A percentile compares a stretch with the other conserved stretches of the same genome.
Evolutionary conservation across 1,140 invertebrate species (phyloP).

Genomic region (Drosophila orosa): DNA sequence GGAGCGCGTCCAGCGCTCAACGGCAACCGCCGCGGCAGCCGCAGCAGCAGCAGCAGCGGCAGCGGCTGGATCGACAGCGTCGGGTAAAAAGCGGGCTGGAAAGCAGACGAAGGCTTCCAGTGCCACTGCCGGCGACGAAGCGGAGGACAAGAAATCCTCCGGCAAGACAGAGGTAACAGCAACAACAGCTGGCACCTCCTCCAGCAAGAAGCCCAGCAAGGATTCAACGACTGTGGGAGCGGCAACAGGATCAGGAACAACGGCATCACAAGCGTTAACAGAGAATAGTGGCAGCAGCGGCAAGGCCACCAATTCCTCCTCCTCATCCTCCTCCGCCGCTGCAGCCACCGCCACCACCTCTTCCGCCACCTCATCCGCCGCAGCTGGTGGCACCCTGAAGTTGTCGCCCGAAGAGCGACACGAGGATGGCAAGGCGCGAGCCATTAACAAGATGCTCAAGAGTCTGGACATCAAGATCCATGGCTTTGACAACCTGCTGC

Average conservation of each 20-base stretch:
- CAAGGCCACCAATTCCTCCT: conserved; percentile 8
- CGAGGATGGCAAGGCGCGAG: conserved; percentile 78
- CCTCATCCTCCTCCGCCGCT: too few relatives aligned
- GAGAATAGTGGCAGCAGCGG: conserved; percentile 14
- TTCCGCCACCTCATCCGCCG: neutral
- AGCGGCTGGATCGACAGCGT: conserved; percentile 2
- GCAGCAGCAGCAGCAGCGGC: conserved; percentile 30
- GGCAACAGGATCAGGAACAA: neutral
- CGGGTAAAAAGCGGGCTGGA: conserved; percentile 57
- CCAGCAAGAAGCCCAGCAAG: conserved; percentile 38
- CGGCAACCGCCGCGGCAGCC: conserved; percentile 39
- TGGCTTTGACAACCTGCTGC: conserved; percentile 80
- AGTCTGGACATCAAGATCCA: conserved; percentile 83
- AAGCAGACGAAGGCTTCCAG: conserved; percentile 48
- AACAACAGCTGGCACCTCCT: neutral
- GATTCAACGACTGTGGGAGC: conserved; percentile 17
- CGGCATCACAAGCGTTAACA: neutral
- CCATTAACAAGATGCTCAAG: conserved; percentile 83
- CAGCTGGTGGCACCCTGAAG: conserved; percentile 5
- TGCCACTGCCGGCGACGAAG: conserved; percentile 36
- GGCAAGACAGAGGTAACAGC: conserved; percentile 12
- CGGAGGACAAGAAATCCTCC: conserved; percentile 55
- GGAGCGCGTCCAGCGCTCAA: conserved; percentile 70
- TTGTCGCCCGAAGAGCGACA: conserved; percentile 59
- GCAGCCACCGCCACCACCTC: neutral